These are phyloP conservation scores for Tokudaia muenninki DNA, from an alignment of 2,797 vertebrate species.

Conservation along the genomic window DNA sequence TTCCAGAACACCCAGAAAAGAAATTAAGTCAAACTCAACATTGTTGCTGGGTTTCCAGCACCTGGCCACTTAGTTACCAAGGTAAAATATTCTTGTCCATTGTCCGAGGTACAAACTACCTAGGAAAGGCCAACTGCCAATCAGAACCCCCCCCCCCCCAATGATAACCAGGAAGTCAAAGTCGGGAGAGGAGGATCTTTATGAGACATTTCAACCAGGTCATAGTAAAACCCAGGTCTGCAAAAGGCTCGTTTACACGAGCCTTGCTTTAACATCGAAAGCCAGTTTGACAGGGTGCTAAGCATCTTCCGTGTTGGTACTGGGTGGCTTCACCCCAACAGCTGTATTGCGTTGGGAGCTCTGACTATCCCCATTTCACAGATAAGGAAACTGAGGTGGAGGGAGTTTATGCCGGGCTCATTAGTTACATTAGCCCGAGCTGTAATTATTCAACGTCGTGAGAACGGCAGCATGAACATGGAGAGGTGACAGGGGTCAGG, in stretches of 20 bases:
- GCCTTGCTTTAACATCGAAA: constrained; percentile 36
- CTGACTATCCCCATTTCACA: constrained; percentile 8
- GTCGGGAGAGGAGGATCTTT: not conserved
- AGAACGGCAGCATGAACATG: not conserved
- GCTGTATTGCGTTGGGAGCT: not conserved
- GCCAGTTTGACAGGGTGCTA: not conserved
- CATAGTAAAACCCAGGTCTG: not conserved
- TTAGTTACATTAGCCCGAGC: not conserved
- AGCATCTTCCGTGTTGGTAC: not conserved
- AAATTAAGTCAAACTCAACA: not conserved
- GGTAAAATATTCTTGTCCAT: not conserved
- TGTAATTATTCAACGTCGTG: constrained; percentile 19
- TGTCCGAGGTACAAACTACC: not conserved
- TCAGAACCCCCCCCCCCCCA: not conserved
- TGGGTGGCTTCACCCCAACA: constrained; percentile 28
- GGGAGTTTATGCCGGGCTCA: not conserved
- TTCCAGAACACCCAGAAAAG: not conserved
- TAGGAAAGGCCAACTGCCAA: not conserved
- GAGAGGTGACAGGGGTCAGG: not conserved
- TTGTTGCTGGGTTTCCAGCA: not conserved
- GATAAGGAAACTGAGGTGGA: constrained; percentile 27
- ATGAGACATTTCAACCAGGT: not conserved
- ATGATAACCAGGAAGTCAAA: not conserved
- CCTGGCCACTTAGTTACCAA: not conserved
- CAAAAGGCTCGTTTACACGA: not conserved